phyloP scores from a whole-genome alignment of 2,797 vertebrate genomes.

The Sciurus carolinensis region DNA sequence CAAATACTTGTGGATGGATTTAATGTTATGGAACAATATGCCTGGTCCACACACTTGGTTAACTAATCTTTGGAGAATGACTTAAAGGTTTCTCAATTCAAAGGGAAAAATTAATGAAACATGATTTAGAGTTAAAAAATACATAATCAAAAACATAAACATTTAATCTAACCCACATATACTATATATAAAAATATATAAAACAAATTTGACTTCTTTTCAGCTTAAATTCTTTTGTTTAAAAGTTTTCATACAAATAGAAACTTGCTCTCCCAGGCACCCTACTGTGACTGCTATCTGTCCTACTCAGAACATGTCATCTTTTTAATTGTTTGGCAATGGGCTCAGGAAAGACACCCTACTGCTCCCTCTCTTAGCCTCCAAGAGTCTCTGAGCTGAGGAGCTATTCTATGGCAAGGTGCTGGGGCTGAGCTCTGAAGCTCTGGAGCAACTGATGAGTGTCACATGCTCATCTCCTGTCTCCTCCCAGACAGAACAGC shows the following conservation, averaged over 20 bases:
- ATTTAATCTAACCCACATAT: too few species aligned
- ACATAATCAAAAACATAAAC: neutral
- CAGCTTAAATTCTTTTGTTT: constrained; percentile 35
- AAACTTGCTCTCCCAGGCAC: constrained; percentile 14
- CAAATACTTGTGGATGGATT: neutral
- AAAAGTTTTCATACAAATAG: neutral
- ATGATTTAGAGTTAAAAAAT: constrained; percentile 31
- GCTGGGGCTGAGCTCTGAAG: neutral
- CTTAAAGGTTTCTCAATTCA: constrained; percentile 46
- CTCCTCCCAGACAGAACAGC: neutral
- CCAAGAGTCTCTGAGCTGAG: constrained; percentile 4
- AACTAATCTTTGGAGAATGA: constrained; percentile 37
- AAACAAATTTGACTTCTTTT: constrained; percentile 30
- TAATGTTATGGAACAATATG: constrained; percentile 5
- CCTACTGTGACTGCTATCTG: neutral
- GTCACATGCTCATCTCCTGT: neutral
- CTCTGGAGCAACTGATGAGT: neutral
- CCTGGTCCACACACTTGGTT: neutral
- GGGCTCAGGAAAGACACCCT: neutral
- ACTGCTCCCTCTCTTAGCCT: neutral
- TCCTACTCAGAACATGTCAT: neutral
- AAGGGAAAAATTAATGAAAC: constrained; percentile 19
- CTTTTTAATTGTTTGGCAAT: constrained; percentile 29
- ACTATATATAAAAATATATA: neutral
- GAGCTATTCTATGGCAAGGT: neutral